A percentile compares a stretch with the other conserved stretches of the same genome.
phyloP scores from a whole-genome alignment of 2,888 invertebrate genomes.

The Epicampocera succincta region DNA sequence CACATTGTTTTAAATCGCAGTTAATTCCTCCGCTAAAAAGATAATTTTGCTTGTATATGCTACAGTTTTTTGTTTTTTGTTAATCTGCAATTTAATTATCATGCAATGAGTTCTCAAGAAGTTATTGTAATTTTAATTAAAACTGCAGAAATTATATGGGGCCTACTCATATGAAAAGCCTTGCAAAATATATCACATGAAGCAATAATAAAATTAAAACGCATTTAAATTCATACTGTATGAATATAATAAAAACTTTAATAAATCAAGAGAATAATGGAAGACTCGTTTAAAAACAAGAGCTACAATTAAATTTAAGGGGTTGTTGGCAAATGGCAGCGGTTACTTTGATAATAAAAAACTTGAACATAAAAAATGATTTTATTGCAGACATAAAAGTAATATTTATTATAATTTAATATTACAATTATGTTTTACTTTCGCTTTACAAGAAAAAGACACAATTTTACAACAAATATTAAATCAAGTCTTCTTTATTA shows the following conservation, averaged over 20 bases:
- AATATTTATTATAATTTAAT: not conserved
- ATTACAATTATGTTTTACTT: not conserved
- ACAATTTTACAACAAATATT: too few relatives aligned
- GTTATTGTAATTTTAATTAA: conserved; percentile 15
- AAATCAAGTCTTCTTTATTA: too few relatives aligned
- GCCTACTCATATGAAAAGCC: conserved; percentile 9
- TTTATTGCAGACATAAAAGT: too few relatives aligned
- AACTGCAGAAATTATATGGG: conserved; percentile 12
- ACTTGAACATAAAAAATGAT: not conserved
- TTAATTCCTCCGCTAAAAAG: not conserved
- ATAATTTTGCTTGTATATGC: conserved; percentile 9
- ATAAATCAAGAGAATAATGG: conserved; percentile 14
- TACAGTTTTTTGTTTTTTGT: conserved; percentile 4
- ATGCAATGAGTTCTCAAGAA: conserved; percentile 29
- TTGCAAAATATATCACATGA: conserved; percentile 23
- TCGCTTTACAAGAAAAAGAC: too few relatives aligned
- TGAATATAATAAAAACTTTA: too few relatives aligned
- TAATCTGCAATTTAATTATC: conserved; percentile 6
- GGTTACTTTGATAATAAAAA: too few relatives aligned
- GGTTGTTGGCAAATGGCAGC: too few relatives aligned
- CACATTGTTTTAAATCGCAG: not conserved
- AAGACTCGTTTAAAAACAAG: conserved; percentile 8
- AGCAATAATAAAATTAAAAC: conserved; percentile 25
- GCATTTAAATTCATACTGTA: conserved; percentile 5
- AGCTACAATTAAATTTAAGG: not conserved